Conservation (phyloP, 2,888 invertebrate species). For the Erpobdella octoculata region DNA sequence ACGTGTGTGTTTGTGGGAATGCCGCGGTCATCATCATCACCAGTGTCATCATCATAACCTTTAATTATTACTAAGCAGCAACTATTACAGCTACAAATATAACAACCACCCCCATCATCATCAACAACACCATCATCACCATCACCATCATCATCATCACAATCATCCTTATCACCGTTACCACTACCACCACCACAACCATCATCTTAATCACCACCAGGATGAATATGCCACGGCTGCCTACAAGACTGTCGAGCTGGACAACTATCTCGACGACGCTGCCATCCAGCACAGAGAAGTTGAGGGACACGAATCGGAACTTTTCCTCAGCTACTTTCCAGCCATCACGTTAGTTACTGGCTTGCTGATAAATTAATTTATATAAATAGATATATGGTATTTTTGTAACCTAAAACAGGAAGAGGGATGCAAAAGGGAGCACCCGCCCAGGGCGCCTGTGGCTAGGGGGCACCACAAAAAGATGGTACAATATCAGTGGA, state of each 20-base stretch:
- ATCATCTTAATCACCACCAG: no score
- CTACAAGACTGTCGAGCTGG: conserved; percentile 52
- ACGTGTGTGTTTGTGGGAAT: no score
- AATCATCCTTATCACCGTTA: no score
- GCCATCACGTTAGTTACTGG: conserved; percentile 38
- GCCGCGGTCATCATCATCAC: no score
- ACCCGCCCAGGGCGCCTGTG: no score
- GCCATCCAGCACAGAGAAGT: conserved; percentile 51
- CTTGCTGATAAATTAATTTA: background rate
- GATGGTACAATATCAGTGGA: no score
- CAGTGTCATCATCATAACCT: no score
- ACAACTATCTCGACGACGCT: conserved; percentile 47
- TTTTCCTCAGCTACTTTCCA: conserved; percentile 48
- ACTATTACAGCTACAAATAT: no score
- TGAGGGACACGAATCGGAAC: conserved; percentile 47
- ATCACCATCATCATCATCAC: background rate
- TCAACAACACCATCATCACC: background rate
- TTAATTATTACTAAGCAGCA: no score
- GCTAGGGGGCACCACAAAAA: no score
- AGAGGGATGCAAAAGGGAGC: background rate
- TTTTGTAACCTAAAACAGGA: background rate
- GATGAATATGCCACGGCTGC: conserved; percentile 53
- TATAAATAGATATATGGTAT: background rate
- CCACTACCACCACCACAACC: no score
- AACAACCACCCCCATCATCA: no score